Conservation (phyloP, 2,113 vertebrate genomes). For the Micronisus gabar region DNA sequence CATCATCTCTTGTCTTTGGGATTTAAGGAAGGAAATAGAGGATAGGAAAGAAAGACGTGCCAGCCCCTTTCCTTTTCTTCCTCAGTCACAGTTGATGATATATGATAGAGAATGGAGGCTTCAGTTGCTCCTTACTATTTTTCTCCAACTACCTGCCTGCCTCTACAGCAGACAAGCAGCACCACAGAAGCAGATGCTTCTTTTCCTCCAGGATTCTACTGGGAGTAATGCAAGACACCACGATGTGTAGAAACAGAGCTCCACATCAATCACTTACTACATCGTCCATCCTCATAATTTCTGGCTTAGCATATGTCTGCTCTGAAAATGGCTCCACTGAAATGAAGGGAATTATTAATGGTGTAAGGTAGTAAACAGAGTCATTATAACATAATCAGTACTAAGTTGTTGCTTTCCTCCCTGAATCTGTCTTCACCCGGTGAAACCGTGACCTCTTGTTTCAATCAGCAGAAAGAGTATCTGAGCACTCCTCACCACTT, state of each 20-base stretch:
- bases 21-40: background rate
- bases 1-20: background rate
- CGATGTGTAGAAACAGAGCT: fast-evolving
- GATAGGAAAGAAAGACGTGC: background rate
- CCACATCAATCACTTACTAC: background rate
- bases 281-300: background rate
- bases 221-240: background rate
- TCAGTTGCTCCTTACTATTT: background rate
- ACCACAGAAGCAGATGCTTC: background rate
- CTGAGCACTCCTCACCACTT: background rate
- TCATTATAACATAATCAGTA: background rate
- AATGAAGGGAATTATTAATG: background rate
- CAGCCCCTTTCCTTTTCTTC: background rate
- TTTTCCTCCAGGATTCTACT: background rate
- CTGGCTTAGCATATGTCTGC: background rate
- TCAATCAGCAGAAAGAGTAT: background rate
- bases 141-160: background rate
- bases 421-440: background rate
- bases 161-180: background rate
- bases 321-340: background rate
- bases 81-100: background rate
- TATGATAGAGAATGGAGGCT: background rate
- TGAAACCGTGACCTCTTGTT: background rate
- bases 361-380: background rate
- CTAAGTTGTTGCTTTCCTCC: background rate